A percentile compares a stretch with the other conserved stretches of the same genome.
These are phyloP conservation scores for Calephelis perditalis DNA, from an alignment of 2,888 invertebrate species.

Conservation along the genomic window DNA sequence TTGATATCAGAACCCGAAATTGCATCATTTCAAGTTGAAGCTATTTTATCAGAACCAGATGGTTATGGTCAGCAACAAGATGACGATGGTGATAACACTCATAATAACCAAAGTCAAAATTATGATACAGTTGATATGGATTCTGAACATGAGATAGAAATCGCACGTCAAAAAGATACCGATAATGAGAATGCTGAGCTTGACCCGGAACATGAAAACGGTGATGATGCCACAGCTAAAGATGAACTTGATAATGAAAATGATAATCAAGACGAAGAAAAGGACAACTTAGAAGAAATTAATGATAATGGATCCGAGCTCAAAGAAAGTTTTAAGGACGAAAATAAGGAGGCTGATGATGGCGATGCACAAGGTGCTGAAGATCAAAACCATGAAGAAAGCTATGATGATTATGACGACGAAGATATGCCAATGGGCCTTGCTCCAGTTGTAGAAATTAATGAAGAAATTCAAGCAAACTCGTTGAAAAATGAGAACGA, in stretches of 20 bases:
- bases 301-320: conserved; percentile 38
- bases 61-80: conserved; percentile 47
- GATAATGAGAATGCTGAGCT: conserved; percentile 41
- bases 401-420: conserved; percentile 50
- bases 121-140: conserved; percentile 73
- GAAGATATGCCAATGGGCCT: conserved; percentile 53
- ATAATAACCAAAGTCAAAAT: conserved; percentile 53
- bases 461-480: conserved; percentile 61
- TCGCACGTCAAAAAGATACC: conserved; percentile 51
- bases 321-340: conserved; percentile 35
- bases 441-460: conserved; percentile 66
- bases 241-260: conserved; percentile 25
- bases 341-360: conserved; percentile 37
- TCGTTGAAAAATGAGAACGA: conserved; percentile 57
- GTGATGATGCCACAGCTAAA: not conserved
- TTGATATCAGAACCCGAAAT: conserved; percentile 73
- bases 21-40: conserved; percentile 71
- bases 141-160: conserved; percentile 72
- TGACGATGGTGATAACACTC: conserved; percentile 41
- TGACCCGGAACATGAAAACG: conserved; percentile 44
- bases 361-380: conserved; percentile 37
- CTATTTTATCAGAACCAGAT: conserved; percentile 68
- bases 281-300: conserved; percentile 40
- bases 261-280: conserved; percentile 41
- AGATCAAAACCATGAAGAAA: conserved; percentile 42